Evolutionary conservation across 2,888 invertebrate species (phyloP), one percentile per base, ranked within the genome.

Genomic region (Lithosia quadra): DNA sequence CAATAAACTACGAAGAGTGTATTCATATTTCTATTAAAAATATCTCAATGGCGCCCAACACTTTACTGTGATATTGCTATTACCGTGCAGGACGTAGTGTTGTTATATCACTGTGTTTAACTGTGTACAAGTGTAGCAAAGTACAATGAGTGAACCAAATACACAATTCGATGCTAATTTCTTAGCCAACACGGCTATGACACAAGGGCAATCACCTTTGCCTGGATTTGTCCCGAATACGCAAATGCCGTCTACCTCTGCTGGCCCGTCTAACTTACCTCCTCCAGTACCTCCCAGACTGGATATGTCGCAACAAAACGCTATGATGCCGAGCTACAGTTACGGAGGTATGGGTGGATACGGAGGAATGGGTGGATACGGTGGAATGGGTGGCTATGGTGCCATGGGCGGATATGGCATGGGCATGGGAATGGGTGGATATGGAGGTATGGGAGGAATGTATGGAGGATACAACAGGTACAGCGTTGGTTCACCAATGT

Each of bases 401-500:
- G 83, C 78, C 0, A 85, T 85, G 82, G 84, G 82, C 24, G 79
- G 84, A 67, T 59, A 81, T 67, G 79, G 88, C 2, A 2, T 86
- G 88, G 82, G 88, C 9, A 78, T 80, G 64, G 81, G 79, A 0
- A 82, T 84, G 83, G 84, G 86, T 10, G 84, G 84, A 8, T 63
- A 63, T 63, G 63, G 63, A 22, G 81, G 83, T 0, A 86, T 87
- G 81, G 86, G 85, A 8, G 88, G 83, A 10, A 88, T 88, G 88
- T 93, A 92, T 78, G 93, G 93, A 18, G 91, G 94, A 63, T 96
- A 90, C 68, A 95, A 94, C 75, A 86, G 90, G 77, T 88, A 86
- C 78, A 91, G 92, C 56, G 88, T 87, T 71, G 91, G 92, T 60
- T 90, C 88, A 15, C 92, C 90, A 21, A 92, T 92, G 90, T 92